Evolutionary conservation across 2,797 vertebrate genomes (phyloP).

Genomic region (Anisognathus igniventris): DNA sequence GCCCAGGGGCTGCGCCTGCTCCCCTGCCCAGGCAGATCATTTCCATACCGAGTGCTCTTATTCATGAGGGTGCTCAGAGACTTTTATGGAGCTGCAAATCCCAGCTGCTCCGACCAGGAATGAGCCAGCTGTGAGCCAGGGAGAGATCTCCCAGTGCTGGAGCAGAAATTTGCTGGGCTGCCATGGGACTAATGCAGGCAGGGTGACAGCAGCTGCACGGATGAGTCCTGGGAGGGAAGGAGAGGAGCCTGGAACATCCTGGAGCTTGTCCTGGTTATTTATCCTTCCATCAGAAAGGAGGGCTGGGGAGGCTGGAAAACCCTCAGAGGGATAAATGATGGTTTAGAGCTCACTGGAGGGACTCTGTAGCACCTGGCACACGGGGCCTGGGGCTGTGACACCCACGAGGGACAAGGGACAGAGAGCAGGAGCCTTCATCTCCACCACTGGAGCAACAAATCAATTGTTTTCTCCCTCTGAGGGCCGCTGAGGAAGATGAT

Average conservation of each 20-base stretch:
- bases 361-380: neutral
- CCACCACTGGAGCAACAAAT: neutral
- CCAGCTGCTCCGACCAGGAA: neutral
- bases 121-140: neutral
- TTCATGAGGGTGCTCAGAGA: neutral
- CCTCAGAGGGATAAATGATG: rapidly evolving
- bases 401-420: neutral
- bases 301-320: neutral
- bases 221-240: neutral
- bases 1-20: neutral
- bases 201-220: neutral
- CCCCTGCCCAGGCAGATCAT: neutral
- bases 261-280: neutral
- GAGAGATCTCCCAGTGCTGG: neutral
- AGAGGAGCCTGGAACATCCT: neutral
- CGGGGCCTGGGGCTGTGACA: neutral
- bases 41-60: neutral
- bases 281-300: neutral
- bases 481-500: neutral
- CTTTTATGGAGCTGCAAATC: neutral
- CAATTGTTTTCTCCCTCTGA: neutral
- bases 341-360: neutral
- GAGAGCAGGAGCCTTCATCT: neutral
- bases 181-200: neutral
- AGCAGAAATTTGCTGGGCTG: neutral